These are phyloP conservation scores for Eucriotettix oculatus DNA, from an alignment of 2,888 invertebrate genomes.

Conservation along the genomic window DNA sequence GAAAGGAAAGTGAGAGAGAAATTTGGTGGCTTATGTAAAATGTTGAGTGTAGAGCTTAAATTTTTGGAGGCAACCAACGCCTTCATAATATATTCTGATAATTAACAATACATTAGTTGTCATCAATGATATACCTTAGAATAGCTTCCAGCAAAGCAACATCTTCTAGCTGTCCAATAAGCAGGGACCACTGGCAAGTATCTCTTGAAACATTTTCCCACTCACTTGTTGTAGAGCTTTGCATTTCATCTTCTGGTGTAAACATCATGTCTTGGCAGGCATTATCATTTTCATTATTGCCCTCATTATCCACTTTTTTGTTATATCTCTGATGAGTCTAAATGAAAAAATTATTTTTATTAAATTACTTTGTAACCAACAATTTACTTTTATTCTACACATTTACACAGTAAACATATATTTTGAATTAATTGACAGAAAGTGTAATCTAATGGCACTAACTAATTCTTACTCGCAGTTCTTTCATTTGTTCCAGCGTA, in stretches of 20 bases:
- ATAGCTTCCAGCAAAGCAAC: slow-evolving; percentile 63
- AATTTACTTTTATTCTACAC: not conserved
- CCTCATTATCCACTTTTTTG: slow-evolving; percentile 13
- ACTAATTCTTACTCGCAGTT: slow-evolving; percentile 11
- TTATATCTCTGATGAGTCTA: not conserved
- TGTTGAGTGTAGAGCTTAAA: too few relatives aligned
- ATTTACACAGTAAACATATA: not conserved
- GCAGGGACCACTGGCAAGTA: slow-evolving; percentile 68
- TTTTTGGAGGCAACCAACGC: too few relatives aligned
- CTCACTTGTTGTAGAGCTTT: slow-evolving; percentile 18
- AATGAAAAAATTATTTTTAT: not conserved
- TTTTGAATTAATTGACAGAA: too few relatives aligned
- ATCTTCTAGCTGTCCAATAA: slow-evolving; percentile 81
- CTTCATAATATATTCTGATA: too few relatives aligned
- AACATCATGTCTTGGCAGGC: slow-evolving; percentile 16
- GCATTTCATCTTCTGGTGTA: slow-evolving; percentile 14
- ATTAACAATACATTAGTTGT: not conserved
- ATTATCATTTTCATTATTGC: slow-evolving; percentile 18
- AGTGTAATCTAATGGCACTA: too few relatives aligned
- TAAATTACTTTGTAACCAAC: not conserved
- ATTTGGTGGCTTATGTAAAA: too few relatives aligned
- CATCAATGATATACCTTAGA: slow-evolving; percentile 23
- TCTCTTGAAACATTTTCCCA: slow-evolving; percentile 79
- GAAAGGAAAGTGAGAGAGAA: too few relatives aligned
- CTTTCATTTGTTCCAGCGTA: slow-evolving; percentile 24